These are phyloP conservation scores for Cheilosia urbana DNA, from an alignment of 2,888 invertebrate genomes.

Conservation along the genomic window DNA sequence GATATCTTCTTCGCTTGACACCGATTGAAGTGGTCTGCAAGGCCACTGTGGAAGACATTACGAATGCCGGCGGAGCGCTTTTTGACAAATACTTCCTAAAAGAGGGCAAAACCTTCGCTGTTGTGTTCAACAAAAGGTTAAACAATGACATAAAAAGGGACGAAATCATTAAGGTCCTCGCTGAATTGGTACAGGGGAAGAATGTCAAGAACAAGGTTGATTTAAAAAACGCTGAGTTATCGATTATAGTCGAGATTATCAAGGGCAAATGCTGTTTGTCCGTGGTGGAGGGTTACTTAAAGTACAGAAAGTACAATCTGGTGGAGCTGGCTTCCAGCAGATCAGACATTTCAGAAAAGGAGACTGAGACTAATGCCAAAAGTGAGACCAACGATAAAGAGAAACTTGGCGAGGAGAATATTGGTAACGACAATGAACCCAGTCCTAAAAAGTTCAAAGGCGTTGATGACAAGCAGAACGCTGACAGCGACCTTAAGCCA, in stretches of 20 bases:
- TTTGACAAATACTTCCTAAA: conserved; percentile 90
- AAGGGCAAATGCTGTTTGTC: conserved; percentile 91
- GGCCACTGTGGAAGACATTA: conserved; percentile 91
- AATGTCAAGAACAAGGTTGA: conserved; percentile 91
- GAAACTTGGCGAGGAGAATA: neutral
- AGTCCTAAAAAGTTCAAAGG: no score
- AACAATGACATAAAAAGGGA: conserved; percentile 90
- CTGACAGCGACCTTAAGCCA: neutral
- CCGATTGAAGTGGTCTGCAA: conserved; percentile 93
- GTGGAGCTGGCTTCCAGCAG: conserved; percentile 84
- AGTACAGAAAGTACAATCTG: conserved; percentile 93
- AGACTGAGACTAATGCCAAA: neutral
- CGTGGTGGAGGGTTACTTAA: conserved; percentile 91
- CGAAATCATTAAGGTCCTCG: conserved; percentile 89
- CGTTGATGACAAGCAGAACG: neutral
- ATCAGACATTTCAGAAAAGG: conserved; percentile 67
- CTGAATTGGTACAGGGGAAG: conserved; percentile 88
- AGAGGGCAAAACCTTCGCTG: conserved; percentile 89
- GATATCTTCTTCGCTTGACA: conserved; percentile 90
- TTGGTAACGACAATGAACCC: neutral
- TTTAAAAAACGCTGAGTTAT: conserved; percentile 90
- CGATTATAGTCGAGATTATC: conserved; percentile 93
- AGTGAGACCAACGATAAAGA: neutral
- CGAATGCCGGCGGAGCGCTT: conserved; percentile 87
- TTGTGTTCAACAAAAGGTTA: conserved; percentile 91